Percentiles rank a stretch among this genome's conserved stretches.
Evolutionary conservation across 2,113 vertebrate species (phyloP).

Genomic region (Lasiurus cinereus): DNA sequence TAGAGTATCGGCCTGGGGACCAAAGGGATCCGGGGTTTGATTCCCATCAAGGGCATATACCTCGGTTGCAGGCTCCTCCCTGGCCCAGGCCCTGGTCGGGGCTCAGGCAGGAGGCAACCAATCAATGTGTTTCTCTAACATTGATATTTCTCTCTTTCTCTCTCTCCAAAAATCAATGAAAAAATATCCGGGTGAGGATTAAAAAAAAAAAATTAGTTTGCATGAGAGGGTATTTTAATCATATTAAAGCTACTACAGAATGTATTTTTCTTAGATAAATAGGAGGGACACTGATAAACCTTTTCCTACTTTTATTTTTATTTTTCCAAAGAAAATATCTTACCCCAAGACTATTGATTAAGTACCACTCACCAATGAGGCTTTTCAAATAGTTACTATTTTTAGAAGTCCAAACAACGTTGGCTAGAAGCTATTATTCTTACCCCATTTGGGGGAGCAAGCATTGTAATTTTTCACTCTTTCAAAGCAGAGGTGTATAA

Average conservation of each 20-base stretch:
- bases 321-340: background rate
- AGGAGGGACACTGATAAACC: background rate
- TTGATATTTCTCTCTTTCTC: no score
- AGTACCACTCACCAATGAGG: background rate
- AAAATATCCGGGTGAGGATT: no score
- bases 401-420: background rate
- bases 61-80: no score
- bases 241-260: conserved; percentile 38
- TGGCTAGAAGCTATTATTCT: conserved; percentile 41
- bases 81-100: no score
- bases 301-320: background rate
- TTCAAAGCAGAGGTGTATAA: background rate
- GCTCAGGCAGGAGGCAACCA: no score
- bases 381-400: background rate
- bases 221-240: background rate
- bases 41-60: no score
- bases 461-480: background rate
- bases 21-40: no score
- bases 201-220: background rate
- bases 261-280: background rate
- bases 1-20: no score
- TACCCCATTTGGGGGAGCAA: background rate
- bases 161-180: no score
- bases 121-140: no score
- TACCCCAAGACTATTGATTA: background rate